phyloP scores from a whole-genome alignment of 2,113 vertebrate species.

The Balaeniceps rex region DNA sequence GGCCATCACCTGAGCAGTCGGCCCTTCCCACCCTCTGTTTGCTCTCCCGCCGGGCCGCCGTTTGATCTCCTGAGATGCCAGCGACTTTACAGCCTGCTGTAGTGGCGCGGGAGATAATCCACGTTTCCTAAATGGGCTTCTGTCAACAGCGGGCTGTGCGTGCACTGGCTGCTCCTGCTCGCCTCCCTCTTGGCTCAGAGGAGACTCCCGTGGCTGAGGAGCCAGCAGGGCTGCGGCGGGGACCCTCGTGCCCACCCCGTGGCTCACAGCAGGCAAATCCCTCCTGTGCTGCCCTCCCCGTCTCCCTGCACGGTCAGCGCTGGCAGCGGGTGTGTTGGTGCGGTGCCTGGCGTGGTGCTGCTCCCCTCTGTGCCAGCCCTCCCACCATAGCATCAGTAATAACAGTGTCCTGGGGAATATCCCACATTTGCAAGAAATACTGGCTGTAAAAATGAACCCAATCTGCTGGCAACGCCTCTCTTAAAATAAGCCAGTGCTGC shows the following conservation, averaged over 20 bases:
- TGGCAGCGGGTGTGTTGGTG: not conserved
- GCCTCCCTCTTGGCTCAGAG: fast-evolving
- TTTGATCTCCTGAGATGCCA: slow-evolving; percentile 31
- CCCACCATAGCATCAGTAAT: not conserved
- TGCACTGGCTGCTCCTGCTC: fast-evolving
- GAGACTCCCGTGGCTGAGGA: fast-evolving
- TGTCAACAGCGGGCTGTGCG: not conserved
- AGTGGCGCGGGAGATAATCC: not conserved
- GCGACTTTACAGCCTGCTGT: not conserved
- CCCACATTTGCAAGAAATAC: not conserved
- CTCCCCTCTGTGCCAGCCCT: fast-evolving
- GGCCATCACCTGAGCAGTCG: not conserved
- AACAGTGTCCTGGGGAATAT: slow-evolving; percentile 21
- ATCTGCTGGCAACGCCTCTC: not conserved
- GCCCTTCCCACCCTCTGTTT: slow-evolving; percentile 3
- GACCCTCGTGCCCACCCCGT: fast-evolving
- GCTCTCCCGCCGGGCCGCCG: not conserved
- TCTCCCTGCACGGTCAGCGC: not conserved
- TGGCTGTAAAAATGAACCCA: not conserved
- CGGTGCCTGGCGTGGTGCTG: not conserved
- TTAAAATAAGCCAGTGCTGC: not conserved
- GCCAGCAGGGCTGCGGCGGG: not conserved
- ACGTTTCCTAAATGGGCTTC: not conserved
- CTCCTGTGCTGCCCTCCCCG: fast-evolving
- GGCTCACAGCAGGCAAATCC: not conserved